Base-by-base conservation (phyloP, 1,140 invertebrate genomes). In the Calosoma granatense region DNA sequence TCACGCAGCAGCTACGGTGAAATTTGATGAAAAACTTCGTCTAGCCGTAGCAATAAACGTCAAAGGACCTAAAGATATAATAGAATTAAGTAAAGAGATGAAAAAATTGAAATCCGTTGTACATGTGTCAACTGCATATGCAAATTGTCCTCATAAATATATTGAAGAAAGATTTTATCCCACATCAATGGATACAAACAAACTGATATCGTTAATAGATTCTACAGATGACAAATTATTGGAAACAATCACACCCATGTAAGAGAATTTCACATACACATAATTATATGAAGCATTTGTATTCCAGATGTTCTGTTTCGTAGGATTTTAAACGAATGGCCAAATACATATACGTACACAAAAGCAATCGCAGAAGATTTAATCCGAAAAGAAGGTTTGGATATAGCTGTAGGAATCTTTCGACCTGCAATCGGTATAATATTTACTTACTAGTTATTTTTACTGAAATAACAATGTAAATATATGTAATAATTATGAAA, bases 1-100 rank as follows among this genome's bases (percentile, higher is more conserved):
- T 68, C 92, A 97, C 67, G 88, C 84, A 17, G 93, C 91, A 0
- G 90, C 90, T 0, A 92, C 90, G 0, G 79, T 94, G 0, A 85
- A 87, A 43, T 93, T 95, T 66, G 86, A 94, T 69, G 91, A 94
- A 72, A 84, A 86, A 59, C 70, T 97, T 1, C 82, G 83, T 65
- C 64, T 73, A 20, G 76, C 81, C 0, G 74, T 81, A 1, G 77
- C 73, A 12, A 81, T 83, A 47, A 85, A 86, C 67, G 74, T 82
- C 0, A 64, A 75, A 23, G 78, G 80, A 4, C 39, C 74, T 57
- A 6, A 64, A 66, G 26, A 72, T 56, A 9, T 78, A 54, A 39
- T 73, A 56, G 14, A 67, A 62, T 39, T 69, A 23, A 59, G 74
- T 41, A 77, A 74, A 56, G 74, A 80, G 59, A 81, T 83, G 73